These are phyloP conservation scores for Tragelaphus strepsiceros DNA, from an alignment of 2,113 vertebrate genomes.

Conservation along the genomic window DNA sequence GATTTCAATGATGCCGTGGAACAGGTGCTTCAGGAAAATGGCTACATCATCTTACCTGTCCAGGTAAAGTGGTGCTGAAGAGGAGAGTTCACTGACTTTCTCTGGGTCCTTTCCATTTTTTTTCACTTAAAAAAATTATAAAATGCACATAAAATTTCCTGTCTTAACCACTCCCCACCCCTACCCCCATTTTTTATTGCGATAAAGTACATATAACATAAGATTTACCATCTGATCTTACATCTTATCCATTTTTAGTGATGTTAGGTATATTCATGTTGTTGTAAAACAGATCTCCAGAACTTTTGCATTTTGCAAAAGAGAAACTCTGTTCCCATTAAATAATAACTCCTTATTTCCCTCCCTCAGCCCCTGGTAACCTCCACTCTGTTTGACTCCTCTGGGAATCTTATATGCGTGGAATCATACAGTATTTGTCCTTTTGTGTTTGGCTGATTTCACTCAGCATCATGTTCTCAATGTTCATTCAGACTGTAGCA, in stretches of 20 bases:
- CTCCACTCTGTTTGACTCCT: fast-evolving
- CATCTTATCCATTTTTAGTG: background rate
- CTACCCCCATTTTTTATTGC: background rate
- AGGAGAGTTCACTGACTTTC: background rate
- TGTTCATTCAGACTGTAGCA: fast-evolving
- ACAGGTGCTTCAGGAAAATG: constrained; percentile 82
- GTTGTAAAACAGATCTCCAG: background rate
- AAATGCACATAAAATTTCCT: background rate
- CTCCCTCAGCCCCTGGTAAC: background rate
- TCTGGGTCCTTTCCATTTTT: background rate
- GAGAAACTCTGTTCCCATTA: fast-evolving
- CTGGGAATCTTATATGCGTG: fast-evolving
- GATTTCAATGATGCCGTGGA: constrained; percentile 93
- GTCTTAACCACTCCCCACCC: fast-evolving
- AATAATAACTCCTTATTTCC: fast-evolving
- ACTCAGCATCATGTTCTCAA: fast-evolving
- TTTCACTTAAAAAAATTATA: background rate
- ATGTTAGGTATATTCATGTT: background rate
- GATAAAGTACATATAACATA: background rate
- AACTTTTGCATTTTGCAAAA: background rate
- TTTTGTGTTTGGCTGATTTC: background rate
- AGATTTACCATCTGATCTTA: background rate
- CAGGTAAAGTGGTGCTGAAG: constrained; percentile 82
- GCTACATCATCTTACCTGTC: constrained; percentile 84
- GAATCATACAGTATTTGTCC: fast-evolving